A percentile compares a stretch with the other conserved stretches of the same genome.
Evolutionary conservation across 2,113 vertebrate species (phyloP).

Genomic region (human): DNA sequence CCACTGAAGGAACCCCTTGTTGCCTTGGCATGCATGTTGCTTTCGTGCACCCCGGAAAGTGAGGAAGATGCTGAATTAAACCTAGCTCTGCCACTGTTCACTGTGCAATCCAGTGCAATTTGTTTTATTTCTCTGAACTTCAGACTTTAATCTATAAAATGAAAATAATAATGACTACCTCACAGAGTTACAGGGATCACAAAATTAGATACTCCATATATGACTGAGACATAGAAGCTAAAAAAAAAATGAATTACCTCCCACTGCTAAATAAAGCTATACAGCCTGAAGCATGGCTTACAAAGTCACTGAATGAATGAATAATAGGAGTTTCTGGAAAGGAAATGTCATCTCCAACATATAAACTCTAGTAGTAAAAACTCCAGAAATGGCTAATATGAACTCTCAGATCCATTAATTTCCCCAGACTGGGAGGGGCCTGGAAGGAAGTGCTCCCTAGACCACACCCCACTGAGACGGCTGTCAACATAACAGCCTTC

Average conservation of each 20-base stretch:
- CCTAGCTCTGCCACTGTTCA: not conserved
- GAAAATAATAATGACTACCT: not conserved
- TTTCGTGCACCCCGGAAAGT: not conserved
- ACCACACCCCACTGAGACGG: not conserved
- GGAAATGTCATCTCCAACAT: not conserved
- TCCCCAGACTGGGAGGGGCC: not conserved
- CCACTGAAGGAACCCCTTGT: not conserved
- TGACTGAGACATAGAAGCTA: not conserved
- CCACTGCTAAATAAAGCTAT: not conserved
- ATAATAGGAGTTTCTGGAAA: not conserved
- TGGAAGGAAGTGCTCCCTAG: not conserved
- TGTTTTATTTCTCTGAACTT: slow-evolving; percentile 8
- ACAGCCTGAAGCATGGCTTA: not conserved
- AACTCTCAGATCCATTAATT: not conserved
- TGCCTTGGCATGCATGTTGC: not conserved
- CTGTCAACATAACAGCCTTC: not conserved
- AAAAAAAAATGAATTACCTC: not conserved
- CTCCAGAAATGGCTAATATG: not conserved
- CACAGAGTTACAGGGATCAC: not conserved
- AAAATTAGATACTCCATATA: not conserved
- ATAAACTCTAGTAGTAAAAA: not conserved
- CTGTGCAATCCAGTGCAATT: not conserved
- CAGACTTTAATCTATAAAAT: not conserved
- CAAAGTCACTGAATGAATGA: not conserved
- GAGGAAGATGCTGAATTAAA: not conserved